These are phyloP conservation scores for Oreochromis aureus DNA, from an alignment of 2,113 vertebrate species.

Conservation along the genomic window DNA sequence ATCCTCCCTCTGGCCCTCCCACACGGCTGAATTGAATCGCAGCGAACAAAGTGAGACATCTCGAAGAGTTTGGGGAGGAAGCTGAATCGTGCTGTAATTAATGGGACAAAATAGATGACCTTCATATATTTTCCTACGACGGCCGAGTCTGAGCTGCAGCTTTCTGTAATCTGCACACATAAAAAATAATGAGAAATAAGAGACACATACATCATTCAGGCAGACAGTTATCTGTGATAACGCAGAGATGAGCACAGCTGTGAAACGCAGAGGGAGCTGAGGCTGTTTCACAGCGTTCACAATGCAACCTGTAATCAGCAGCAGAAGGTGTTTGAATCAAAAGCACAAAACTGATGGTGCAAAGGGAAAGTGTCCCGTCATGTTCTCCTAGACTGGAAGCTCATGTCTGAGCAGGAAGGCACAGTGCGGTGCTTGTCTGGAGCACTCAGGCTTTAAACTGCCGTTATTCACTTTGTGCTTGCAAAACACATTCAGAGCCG, in stretches of 20 bases:
- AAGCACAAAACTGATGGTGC: neutral
- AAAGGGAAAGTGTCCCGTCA: neutral
- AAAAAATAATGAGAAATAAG: neutral
- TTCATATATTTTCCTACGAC: neutral
- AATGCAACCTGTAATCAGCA: neutral
- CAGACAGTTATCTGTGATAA: neutral
- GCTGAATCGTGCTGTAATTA: neutral
- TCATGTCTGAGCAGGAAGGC: neutral
- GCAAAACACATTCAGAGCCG: neutral
- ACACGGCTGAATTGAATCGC: neutral
- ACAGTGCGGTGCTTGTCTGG: accelerated
- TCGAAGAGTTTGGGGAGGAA: neutral
- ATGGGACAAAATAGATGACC: neutral
- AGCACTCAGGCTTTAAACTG: neutral
- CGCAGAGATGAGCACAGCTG: neutral
- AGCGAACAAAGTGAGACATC: neutral
- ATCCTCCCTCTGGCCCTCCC: neutral
- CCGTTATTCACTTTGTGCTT: neutral
- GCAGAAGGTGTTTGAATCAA: neutral
- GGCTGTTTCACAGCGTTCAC: neutral
- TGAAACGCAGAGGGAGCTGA: neutral
- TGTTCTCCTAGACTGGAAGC: neutral
- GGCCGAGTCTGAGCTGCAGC: neutral
- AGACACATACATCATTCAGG: neutral
- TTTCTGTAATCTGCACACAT: neutral